Base-by-base conservation (phyloP, 1,140 invertebrate genomes). In the Daktulosphaira vitifoliae region DNA sequence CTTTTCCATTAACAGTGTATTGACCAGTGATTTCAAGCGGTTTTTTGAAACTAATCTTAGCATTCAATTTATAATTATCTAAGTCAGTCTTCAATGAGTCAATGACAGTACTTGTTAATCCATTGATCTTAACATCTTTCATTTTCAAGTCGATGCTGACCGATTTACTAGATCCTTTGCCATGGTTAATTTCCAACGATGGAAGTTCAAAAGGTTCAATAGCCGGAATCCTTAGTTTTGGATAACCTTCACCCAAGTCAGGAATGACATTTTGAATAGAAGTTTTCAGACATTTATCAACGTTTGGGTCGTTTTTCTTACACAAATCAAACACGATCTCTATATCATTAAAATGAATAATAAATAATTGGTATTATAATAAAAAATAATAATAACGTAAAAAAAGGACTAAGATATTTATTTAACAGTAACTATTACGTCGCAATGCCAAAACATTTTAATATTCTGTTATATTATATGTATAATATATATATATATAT, bases 131-230 rank as follows among this genome's bases (percentile, higher is more conserved):
- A 1, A 76, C 66, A 16, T 79, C 72, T 6, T 49, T 71, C n/a
- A 79, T 75, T 29, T 66, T 70, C 2, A 78, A 56, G n/a, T 73
- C 71, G 18, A 78, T 69, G 22, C 70, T 69, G 1, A 76, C 70
- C 7, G 73, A 68, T 22, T 46, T 48, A 16, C 42, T 48, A 13
- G 53, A 33, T 11, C 70, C 72, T 11, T 52, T 65, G 3, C 72
- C 72, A 65, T 72, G 71, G 20, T 69, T 66, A 4, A 70, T 70
- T 23, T 70, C 66, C 29, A 75, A 42, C 1, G 69, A 52, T 39
- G 69, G 62, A 1, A 76, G 56, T n/a, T 56, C n/a, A 2, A 76
- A 67, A 1, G 72, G 69, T 50, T 76, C 73, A 2, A 77, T 54
- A 0, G 71, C 53, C 16, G 59, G 64, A 25, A 77, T 54, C 23